Conservation (phyloP, 2,797 vertebrate genomes). For the Acipenser transmontanus region DNA sequence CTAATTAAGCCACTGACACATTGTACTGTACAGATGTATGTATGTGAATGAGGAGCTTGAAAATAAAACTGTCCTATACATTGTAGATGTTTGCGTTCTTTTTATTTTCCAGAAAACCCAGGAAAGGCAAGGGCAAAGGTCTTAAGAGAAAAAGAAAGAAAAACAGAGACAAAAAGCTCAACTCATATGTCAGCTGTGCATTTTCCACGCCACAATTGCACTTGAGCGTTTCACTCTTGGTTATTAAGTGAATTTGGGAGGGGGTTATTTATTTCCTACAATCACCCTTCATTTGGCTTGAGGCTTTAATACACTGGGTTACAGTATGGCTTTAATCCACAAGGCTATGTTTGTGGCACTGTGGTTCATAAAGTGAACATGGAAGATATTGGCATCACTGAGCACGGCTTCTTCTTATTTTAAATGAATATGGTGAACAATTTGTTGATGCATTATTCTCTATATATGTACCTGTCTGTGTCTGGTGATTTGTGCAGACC, state of each 20-base stretch:
- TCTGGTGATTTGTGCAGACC: too few species aligned
- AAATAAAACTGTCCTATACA: constrained; percentile 11
- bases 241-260: constrained; percentile 65
- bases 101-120: constrained; percentile 91
- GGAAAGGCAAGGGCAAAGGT: constrained; percentile 89
- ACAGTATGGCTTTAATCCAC: neutral
- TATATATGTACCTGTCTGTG: too few species aligned
- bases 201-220: constrained; percentile 61
- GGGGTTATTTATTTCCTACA: constrained; percentile 60
- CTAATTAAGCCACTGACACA: too few species aligned
- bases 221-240: constrained; percentile 61
- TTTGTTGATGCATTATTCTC: too few species aligned
- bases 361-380: constrained; percentile 21
- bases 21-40: too few species aligned
- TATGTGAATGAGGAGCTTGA: too few species aligned
- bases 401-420: constrained; percentile 41
- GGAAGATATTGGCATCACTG: constrained; percentile 17
- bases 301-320: constrained; percentile 26
- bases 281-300: constrained; percentile 46
- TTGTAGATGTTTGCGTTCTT: constrained; percentile 32
- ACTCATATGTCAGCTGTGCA: constrained; percentile 72
- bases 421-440: too few species aligned
- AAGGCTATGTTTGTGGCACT: neutral
- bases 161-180: constrained; percentile 79
- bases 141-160: constrained; percentile 98